These are phyloP conservation scores for Rana temporaria DNA, from an alignment of 2,113 vertebrate species.

Conservation along the genomic window DNA sequence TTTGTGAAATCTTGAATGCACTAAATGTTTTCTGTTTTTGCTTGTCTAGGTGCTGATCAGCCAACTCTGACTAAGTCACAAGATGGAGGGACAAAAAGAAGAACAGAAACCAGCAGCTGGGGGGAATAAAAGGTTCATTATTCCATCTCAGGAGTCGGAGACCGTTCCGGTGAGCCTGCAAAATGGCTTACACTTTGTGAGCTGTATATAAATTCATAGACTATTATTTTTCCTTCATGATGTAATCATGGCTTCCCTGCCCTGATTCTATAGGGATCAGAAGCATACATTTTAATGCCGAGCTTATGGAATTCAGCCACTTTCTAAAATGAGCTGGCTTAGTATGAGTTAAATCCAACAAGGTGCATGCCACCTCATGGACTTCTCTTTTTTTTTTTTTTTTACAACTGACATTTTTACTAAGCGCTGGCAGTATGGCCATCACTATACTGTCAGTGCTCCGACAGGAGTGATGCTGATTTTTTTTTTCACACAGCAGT, in stretches of 20 bases:
- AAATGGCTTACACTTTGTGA: neutral
- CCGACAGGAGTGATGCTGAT: too few species aligned
- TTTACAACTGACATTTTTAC: too few species aligned
- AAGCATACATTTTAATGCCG: too few species aligned
- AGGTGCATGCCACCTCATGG: too few species aligned
- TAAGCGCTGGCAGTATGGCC: too few species aligned
- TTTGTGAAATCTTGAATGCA: neutral
- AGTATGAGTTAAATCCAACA: too few species aligned
- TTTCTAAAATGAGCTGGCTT: too few species aligned
- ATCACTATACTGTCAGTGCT: too few species aligned
- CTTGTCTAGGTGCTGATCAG: neutral
- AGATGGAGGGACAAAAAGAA: neutral
- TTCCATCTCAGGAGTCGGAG: constrained; percentile 59
- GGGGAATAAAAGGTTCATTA: constrained; percentile 60
- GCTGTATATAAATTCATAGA: neutral
- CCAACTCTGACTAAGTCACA: neutral
- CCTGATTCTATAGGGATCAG: neutral
- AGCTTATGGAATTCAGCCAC: too few species aligned
- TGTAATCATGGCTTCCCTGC: too few species aligned
- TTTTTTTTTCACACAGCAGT: too few species aligned
- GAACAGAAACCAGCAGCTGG: neutral
- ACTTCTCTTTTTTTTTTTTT: too few species aligned
- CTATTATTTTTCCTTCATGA: neutral
- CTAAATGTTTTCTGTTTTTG: neutral
- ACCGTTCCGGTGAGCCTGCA: constrained; percentile 20